Percentiles rank a stretch among this genome's conserved stretches.
Evolutionary conservation across 1,140 invertebrate genomes (phyloP).

Genomic region (Calephelis nemesis): DNA sequence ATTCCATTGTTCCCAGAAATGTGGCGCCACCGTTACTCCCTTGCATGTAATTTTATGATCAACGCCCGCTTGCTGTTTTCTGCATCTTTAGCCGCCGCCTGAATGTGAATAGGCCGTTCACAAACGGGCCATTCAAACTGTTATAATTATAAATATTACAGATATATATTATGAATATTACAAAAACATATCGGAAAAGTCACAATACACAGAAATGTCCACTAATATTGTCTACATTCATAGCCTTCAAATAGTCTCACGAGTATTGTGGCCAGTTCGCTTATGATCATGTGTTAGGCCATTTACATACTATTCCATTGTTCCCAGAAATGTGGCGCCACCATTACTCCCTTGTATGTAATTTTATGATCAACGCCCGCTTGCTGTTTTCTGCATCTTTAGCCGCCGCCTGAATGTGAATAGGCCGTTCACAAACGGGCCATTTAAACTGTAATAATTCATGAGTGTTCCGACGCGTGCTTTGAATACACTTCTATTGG

Average conservation of each 20-base stretch:
- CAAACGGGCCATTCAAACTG: slow-evolving; percentile 55
- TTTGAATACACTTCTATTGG: slow-evolving; percentile 42
- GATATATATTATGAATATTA: no score
- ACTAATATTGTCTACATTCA: no score
- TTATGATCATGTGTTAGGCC: slow-evolving; percentile 63
- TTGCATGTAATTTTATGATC: slow-evolving; percentile 71
- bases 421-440: slow-evolving; percentile 46
- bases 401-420: slow-evolving; percentile 56
- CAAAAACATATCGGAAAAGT: no score
- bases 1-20: slow-evolving; percentile 73
- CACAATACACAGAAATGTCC: no score
- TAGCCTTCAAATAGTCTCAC: no score
- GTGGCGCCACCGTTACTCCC: slow-evolving; percentile 62
- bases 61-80: slow-evolving; percentile 54
- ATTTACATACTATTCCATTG: slow-evolving; percentile 67
- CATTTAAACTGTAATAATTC: slow-evolving; percentile 66
- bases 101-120: slow-evolving; percentile 56
- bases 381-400: slow-evolving; percentile 59
- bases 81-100: slow-evolving; percentile 49
- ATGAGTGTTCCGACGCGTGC: slow-evolving; percentile 48
- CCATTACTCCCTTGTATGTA: slow-evolving; percentile 60
- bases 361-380: slow-evolving; percentile 64
- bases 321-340: slow-evolving; percentile 71
- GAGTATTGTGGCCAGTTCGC: slow-evolving; percentile 33
- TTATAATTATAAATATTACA: no score